phyloP scores from a whole-genome alignment of 2,113 vertebrate genomes.

The Phoenicopterus ruber region DNA sequence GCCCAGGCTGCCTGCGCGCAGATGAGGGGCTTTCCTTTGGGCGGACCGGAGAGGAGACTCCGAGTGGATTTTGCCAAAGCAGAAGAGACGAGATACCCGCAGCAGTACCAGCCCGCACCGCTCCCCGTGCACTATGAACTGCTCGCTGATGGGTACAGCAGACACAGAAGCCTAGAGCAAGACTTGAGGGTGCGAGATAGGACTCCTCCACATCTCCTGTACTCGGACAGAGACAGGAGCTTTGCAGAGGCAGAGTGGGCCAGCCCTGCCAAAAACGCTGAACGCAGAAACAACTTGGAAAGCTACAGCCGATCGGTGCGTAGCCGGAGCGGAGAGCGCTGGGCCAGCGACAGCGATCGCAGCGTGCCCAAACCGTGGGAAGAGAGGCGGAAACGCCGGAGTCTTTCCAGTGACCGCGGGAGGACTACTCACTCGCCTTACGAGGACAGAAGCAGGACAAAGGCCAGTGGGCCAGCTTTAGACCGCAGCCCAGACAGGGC shows the following conservation, averaged over 20 bases:
- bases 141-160: conserved; percentile 82
- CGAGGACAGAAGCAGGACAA: conserved; percentile 81
- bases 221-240: conserved; percentile 82
- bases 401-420: conserved; percentile 79
- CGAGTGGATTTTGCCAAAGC: conserved; percentile 96
- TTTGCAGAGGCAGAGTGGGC: conserved; percentile 85
- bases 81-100: conserved; percentile 86
- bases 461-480: conserved; percentile 71
- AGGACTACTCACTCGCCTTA: conserved; percentile 74
- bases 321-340: conserved; percentile 89
- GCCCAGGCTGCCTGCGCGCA: conserved; percentile 94
- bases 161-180: conserved; percentile 87
- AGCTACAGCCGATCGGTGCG: conserved; percentile 83
- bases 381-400: conserved; percentile 85
- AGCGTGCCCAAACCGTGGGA: conserved; percentile 74
- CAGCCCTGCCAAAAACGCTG: conserved; percentile 83
- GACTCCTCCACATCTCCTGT: conserved; percentile 84
- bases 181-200: conserved; percentile 88
- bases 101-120: conserved; percentile 80
- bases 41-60: conserved; percentile 86
- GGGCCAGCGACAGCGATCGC: conserved; percentile 81
- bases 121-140: conserved; percentile 87
- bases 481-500: conserved; percentile 87
- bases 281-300: conserved; percentile 82
- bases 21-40: conserved; percentile 94